Percentiles rank a stretch among this genome's conserved stretches.
Conservation (phyloP, 2,888 invertebrate species). For the Oxycera nigricornis region DNA sequence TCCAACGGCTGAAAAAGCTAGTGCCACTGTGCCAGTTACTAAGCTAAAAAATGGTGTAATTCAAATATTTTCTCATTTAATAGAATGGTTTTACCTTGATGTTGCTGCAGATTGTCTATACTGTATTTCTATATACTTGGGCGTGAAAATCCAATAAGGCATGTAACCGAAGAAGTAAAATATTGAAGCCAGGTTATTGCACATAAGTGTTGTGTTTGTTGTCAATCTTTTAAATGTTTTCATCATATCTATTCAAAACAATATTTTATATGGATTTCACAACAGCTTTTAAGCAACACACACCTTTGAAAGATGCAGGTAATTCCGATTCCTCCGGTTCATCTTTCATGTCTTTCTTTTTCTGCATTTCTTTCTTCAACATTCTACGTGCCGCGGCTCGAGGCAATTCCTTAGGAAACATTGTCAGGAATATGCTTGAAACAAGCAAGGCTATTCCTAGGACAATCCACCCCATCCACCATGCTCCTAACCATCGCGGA, state of each 20-base stretch:
- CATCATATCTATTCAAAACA: conserved; percentile 66
- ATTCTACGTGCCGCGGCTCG: conserved; percentile 68
- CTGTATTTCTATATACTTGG: conserved; percentile 84
- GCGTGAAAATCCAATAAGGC: conserved; percentile 82
- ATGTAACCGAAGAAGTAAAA: conserved; percentile 76
- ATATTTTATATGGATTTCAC: not conserved
- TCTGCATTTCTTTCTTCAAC: conserved; percentile 56
- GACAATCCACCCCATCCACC: conserved; percentile 80
- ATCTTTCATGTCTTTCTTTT: conserved; percentile 51
- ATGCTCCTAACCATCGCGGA: conserved; percentile 83
- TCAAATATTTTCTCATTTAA: not conserved
- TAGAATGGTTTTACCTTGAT: conserved; percentile 61
- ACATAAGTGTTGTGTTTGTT: conserved; percentile 73
- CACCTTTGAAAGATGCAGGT: conserved; percentile 62
- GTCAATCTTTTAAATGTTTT: conserved; percentile 69
- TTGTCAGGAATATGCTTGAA: conserved; percentile 68
- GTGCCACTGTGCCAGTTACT: conserved; percentile 74
- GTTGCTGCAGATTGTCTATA: conserved; percentile 78
- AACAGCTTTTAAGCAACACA: not conserved
- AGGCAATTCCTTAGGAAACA: conserved; percentile 75
- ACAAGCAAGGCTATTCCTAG: conserved; percentile 67
- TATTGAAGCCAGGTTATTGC: conserved; percentile 75
- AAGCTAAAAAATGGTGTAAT: conserved; percentile 63
- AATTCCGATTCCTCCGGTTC: conserved; percentile 53
- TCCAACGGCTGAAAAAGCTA: conserved; percentile 74